These are phyloP conservation scores for Alectura lathami DNA, from an alignment of 2,113 vertebrate genomes.

Conservation along the genomic window DNA sequence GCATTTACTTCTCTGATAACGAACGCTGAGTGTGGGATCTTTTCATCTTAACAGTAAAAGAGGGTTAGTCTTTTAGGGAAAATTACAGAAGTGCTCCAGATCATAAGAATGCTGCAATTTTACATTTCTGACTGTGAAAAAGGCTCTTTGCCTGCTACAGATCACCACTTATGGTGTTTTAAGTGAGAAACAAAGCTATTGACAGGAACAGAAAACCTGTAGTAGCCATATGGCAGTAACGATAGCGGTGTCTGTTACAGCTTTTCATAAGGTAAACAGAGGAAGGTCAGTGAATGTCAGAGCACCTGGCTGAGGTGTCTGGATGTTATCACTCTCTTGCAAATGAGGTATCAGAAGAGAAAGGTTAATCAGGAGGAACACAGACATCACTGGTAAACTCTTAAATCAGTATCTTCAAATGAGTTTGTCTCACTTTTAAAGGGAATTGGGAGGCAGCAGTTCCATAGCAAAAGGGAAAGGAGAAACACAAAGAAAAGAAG, in stretches of 20 bases:
- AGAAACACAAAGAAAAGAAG: neutral
- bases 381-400: neutral
- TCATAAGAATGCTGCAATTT: neutral
- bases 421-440: neutral
- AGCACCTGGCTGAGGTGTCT: neutral
- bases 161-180: neutral
- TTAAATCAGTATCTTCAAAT: neutral
- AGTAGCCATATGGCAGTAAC: neutral
- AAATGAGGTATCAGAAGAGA: neutral
- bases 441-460: neutral
- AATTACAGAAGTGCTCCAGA: neutral
- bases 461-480: neutral
- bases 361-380: neutral
- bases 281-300: neutral
- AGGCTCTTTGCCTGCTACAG: neutral
- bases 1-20: neutral
- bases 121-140: neutral
- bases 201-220: neutral
- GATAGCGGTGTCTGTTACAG: neutral
- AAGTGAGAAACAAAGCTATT: neutral
- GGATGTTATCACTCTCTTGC: neutral
- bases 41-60: neutral
- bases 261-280: neutral
- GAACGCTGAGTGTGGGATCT: neutral
- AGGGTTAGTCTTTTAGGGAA: neutral